Base-by-base conservation (phyloP, 37 sponge, comb jelly and placozoan genomes). In the Geodia barretti region DNA sequence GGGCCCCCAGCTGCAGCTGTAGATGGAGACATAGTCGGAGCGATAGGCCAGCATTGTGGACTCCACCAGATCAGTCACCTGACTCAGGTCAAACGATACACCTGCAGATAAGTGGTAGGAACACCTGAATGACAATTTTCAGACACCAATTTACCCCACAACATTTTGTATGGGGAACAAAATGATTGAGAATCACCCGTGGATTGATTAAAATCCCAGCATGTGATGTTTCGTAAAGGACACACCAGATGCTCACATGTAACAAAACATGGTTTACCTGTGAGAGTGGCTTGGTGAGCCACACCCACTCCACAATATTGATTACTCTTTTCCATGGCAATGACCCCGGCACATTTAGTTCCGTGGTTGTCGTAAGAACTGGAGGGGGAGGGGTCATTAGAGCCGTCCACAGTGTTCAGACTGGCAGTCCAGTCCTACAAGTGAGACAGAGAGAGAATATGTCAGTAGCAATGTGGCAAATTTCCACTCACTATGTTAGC, bases 1-100 rank as follows among this genome's bases (percentile, higher is more conserved):
- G 14, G 99, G 99, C 7, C 99, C 99, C 99, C 99, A 98, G 66
- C 93, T 92, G 65, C 82, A 89, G 86, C 92, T 93, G 90, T 98
- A 98, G 41, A 87, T 40, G 17, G 73, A 54, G 41, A 87, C 76
- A 74, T 93, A 84, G 69, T 88, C 64, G 38, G 77, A 85, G 0
- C 78, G 79, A 60, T 79, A 88, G 37, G 89, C 83, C 1, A 98
- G 93, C 30, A 93, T 79, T 33, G 38, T 38, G 17, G 88, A 90
- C 79, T 98, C 99, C 20, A 88, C 87, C 19, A 86, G 47, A 74
- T 98, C 99, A 20, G 93, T 92, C 43, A 92, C 82, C 3, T 47
- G 62, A 20, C 89, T 88, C 65, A 92, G 92, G 70, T 94, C 58
- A 82, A 95, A 81, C 1, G 92, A 74, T 33, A 98, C 79, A 65